Base-by-base conservation (phyloP, 2,888 invertebrate genomes). In the Ceratothoa steindachneri region DNA sequence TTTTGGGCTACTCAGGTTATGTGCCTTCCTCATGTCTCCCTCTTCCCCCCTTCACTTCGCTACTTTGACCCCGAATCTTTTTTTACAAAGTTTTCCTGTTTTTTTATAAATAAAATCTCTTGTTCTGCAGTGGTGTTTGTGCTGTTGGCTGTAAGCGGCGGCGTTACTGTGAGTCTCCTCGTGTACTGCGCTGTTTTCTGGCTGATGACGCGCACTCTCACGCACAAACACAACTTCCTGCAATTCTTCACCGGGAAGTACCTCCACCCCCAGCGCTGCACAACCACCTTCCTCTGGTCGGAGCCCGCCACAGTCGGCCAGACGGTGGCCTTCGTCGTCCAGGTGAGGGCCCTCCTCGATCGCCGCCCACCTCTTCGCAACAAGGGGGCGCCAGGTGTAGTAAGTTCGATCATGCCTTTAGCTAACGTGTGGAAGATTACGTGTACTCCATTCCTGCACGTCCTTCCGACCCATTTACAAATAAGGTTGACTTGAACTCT, bases 231-330 rank as follows among this genome's bases (percentile, higher is more conserved):
- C 60, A 24, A 24, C 68, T 70, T 73, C 30, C 68, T 77, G 41
- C 73, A 77, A 65, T 72, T 73, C 41, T 77, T 77, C 69, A 71
- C 73, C 4, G 77, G 77, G 19, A 73, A 74, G 31, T 74, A 77
- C 71, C 71, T 77, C 51, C 73, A 77, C 55, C 77, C 73, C 2
- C 73, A 77, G 55, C 77, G 73, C 65, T 75, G 80, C 72, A 31
- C 72, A 53, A 71, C 73, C 27, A 88, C 89, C 81, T 96, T 95
- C 88, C 93, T 93, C 82, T 96, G 95, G 95, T 88, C 90, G 77
- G 95, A 95, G 85, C 95, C 95, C 22, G 90, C 92, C 82, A 86
- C 89, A 15, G 96, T 96, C 28, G 96, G 95, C 60, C 93, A 91
- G 84, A 94, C 94, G 31, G 92, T 95, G 88, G 92, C 93, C 83